Percentiles rank a stretch among this genome's conserved stretches.
Conservation (phyloP, 2,888 invertebrate genomes). For the Eupithecia dodoneata region DNA sequence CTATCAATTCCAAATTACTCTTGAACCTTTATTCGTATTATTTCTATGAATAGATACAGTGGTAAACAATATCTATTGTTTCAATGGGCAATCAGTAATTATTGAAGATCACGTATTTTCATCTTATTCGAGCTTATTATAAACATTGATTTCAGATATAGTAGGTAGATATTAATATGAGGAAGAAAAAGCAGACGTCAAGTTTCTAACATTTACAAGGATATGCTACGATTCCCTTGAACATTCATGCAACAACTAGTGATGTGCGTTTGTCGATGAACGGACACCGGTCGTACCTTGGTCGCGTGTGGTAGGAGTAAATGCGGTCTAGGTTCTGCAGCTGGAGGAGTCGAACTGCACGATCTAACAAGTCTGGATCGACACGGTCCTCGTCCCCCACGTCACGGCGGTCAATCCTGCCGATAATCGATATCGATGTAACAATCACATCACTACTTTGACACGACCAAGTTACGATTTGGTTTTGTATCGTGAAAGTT, state of each 20-base stretch:
- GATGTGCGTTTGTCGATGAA: conserved; percentile 58
- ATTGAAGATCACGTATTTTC: conserved; percentile 4
- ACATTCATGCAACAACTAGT: conserved; percentile 58
- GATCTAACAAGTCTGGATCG: conserved; percentile 82
- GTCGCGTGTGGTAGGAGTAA: conserved; percentile 85
- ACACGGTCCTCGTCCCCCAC: conserved; percentile 72
- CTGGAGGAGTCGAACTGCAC: conserved; percentile 83
- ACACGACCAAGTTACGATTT: conserved; percentile 72
- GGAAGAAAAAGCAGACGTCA: conserved; percentile 10
- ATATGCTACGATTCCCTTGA: conserved; percentile 34
- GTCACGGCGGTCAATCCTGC: conserved; percentile 83
- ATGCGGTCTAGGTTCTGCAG: conserved; percentile 84
- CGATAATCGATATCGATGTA: conserved; percentile 79
- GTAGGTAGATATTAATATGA: not conserved
- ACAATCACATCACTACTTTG: conserved; percentile 58
- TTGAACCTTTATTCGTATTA: conserved; percentile 1
- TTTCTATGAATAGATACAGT: conserved; percentile 1
- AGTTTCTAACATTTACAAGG: conserved; percentile 26
- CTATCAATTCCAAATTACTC: not conserved
- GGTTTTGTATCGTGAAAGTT: conserved; percentile 28
- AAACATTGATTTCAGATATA: conserved; percentile 14
- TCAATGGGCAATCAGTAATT: conserved; percentile 11
- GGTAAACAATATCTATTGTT: conserved; percentile 8
- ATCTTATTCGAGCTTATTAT: not conserved
- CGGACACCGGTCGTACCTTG: conserved; percentile 83